These are phyloP conservation scores for Phrynocephalus guinanensis DNA, from an alignment of 2,797 vertebrate genomes.

Conservation along the genomic window DNA sequence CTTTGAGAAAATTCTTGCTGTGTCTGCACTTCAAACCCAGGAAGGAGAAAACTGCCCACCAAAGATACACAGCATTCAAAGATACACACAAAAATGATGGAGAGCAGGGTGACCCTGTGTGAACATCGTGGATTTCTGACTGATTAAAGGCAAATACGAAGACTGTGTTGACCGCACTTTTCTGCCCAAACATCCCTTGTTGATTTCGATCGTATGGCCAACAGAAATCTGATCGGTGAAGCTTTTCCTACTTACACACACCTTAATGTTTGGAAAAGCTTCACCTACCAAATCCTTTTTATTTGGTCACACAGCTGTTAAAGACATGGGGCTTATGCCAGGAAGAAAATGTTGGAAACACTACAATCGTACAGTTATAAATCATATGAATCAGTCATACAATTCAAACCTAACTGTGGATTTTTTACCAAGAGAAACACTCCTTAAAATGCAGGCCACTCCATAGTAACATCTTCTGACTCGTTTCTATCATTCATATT, in stretches of 20 bases:
- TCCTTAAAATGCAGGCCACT: conserved; percentile 3
- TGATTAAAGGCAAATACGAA: background rate
- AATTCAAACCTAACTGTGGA: background rate
- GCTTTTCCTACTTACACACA: background rate
- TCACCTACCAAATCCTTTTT: background rate
- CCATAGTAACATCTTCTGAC: conserved; percentile 11
- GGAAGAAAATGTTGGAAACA: background rate
- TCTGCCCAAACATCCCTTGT: background rate
- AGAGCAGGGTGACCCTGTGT: background rate
- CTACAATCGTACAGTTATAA: background rate
- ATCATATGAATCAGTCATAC: background rate
- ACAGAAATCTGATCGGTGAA: background rate
- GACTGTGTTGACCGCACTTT: no score
- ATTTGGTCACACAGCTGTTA: background rate
- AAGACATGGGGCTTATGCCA: background rate
- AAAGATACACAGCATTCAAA: background rate
- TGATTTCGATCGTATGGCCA: background rate
- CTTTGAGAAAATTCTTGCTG: background rate
- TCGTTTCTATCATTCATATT: background rate
- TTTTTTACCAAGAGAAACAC: conserved; percentile 26
- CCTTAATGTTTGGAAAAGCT: background rate
- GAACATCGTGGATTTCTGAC: background rate
- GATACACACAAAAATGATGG: background rate
- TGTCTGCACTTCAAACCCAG: background rate
- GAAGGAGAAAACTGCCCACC: background rate